Base-by-base conservation (phyloP, 2,113 vertebrate genomes). In the Apaloderma vittatum region DNA sequence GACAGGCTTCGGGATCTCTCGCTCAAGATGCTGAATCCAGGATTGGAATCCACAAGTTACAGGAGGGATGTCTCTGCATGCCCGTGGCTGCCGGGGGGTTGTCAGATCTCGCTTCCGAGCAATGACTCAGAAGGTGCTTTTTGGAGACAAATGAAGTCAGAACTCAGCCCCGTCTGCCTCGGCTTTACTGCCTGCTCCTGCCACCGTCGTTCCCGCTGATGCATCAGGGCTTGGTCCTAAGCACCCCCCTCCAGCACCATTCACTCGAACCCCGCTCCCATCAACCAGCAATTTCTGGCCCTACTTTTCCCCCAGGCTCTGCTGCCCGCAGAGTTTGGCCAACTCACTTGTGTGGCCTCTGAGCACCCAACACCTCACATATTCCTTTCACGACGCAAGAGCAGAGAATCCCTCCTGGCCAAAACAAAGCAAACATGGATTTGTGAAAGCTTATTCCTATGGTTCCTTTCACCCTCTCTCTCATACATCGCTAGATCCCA, bases 141-240 rank as follows among this genome's bases (percentile, higher is more conserved):
- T 61, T 77, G 88, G 82, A 91, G 76, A 26, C 45, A 37, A 59
- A 45, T 67, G 40, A 79, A 90, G 76, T 90, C 93, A 95, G 79
- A 88, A 59, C 14, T 80, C 19, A 2, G 32, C 16, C 37, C 65
- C 0, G 0, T 51, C 55, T 86, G n/a, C 79, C 46, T 49, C 0
- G 0, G 24, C 17, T 32, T 92, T 82, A 48, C 29, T 0, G 0
- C 17, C 67, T 68, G 55, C 43, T 57, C 52, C 91, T 72, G 32
- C 12, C 0, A 0, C 36, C 10, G 3, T 22, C 2, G 0, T 11
- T 62, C 34, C 37, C 27, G 49, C 17, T 12, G 5, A 40, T 11
- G 24, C 29, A 11, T 18, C 0, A 1, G 29, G 27, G 15, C 34
- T 86, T 78, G 46, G 37, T 43, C 59, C 32, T 9, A 36, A 49